phyloP scores from a whole-genome alignment of 2,113 vertebrate species.

The Aleadryas rufinucha region DNA sequence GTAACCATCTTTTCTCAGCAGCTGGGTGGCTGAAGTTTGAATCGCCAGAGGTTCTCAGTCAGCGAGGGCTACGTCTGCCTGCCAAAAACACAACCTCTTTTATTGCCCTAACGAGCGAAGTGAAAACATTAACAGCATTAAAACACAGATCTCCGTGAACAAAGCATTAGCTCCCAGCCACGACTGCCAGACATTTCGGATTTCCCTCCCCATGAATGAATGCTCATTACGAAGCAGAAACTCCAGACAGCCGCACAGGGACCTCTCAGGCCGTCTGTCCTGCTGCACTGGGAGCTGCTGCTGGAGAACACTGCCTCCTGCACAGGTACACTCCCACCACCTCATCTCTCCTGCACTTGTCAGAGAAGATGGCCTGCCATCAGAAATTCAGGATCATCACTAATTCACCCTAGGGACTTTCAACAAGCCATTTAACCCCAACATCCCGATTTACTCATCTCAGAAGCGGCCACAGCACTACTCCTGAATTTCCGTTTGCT shows the following conservation, averaged over 20 bases:
- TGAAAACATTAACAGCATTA: conserved; percentile 2
- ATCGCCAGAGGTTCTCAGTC: neutral
- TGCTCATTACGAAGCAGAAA: neutral
- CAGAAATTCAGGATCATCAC: neutral
- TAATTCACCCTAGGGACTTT: neutral
- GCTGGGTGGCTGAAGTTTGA: neutral
- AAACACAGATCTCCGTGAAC: neutral
- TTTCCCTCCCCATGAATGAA: neutral
- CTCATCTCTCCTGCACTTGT: neutral
- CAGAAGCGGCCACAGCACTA: rapidly evolving
- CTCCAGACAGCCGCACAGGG: rapidly evolving
- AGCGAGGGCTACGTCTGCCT: neutral
- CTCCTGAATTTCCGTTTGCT: neutral
- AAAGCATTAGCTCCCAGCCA: conserved; percentile 26
- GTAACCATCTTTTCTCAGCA: neutral
- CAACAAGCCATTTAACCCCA: neutral
- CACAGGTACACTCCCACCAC: rapidly evolving
- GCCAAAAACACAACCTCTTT: conserved; percentile 16
- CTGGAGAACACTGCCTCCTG: neutral
- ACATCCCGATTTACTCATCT: neutral
- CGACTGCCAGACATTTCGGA: neutral
- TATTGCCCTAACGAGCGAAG: conserved; percentile 27
- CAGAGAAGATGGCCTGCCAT: neutral
- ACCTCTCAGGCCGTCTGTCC: neutral
- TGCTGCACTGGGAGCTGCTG: neutral